Percentiles rank a stretch among this genome's conserved stretches.
These are phyloP conservation scores for Phalacrocorax brasilianus DNA, from an alignment of 2,113 vertebrate genomes.

Conservation along the genomic window DNA sequence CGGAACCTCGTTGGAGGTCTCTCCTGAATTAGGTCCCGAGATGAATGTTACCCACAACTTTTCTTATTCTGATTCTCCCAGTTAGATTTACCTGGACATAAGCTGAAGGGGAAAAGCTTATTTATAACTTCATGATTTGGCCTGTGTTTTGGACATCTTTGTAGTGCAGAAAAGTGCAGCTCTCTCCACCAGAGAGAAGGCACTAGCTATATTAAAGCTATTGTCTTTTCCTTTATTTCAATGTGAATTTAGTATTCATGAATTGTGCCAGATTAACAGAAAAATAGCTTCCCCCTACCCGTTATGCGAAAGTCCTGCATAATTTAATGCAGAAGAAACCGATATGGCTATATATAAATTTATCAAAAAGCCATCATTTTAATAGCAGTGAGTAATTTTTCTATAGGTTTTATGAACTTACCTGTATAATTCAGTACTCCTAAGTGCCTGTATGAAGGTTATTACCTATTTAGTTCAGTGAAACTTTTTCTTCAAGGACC, in stretches of 20 bases:
- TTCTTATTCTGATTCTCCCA: not conserved
- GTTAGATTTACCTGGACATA: not conserved
- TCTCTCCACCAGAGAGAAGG: not conserved
- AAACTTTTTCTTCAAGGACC: not conserved
- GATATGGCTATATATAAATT: not conserved
- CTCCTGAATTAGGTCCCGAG: not conserved
- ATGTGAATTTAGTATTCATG: not conserved
- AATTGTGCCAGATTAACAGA: not conserved
- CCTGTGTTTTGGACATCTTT: not conserved
- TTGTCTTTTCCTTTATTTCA: not conserved
- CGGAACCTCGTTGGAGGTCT: not conserved
- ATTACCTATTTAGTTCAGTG: not conserved
- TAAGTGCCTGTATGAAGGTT: not conserved
- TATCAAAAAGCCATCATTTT: not conserved
- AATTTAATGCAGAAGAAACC: constrained; percentile 2
- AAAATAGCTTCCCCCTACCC: not conserved
- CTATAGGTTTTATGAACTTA: not conserved
- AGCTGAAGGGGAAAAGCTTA: not conserved
- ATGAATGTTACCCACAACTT: not conserved
- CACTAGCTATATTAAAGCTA: not conserved
- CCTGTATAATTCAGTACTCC: not conserved
- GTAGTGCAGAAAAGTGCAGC: not conserved
- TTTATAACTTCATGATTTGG: not conserved
- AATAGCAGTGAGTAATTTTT: not conserved
- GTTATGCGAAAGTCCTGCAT: not conserved